Base-by-base conservation (phyloP, 2,797 vertebrate genomes). In the Taeniopygia guttata region DNA sequence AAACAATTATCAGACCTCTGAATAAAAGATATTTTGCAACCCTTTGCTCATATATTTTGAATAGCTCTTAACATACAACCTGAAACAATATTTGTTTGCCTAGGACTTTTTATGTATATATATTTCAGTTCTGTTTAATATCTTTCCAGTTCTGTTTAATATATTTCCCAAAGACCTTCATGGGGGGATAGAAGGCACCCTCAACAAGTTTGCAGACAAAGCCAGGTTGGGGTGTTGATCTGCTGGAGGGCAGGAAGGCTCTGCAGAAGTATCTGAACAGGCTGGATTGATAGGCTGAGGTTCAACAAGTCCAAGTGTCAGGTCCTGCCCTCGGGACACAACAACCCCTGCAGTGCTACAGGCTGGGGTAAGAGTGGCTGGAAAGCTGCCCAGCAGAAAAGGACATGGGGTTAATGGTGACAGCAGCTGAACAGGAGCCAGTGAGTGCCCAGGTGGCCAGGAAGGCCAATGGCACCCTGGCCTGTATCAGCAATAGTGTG, bases 261-360 rank as follows among this genome's bases (percentile, higher is more conserved):
- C 43, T 69, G 36, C 43, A 56, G 36, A 82, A 27, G 5, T 13
- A 7, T 38, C 56, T 43, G 36, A 48, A 32, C 42, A 43, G 55
- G 48, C 42, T 52, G 48, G 48, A 82, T 43, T 0, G 0, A 48
- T 20, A 13, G 42, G 32, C 32, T 2, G 0, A 48, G 42, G 30
- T 36, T 46, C 18, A 45, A 5, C 14, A n/a, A 59, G 10, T n/a
- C 20, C 29, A 12, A n/a, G 29, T 13, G 16, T 1, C 0, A 0
- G 27, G 16, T 66, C 17, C 40, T 3, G 10, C 10, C 7, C 30
- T 5, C 26, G 34, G 46, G 54, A 27, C 21, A 36, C 69, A 54
- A 1, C 30, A 59, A 5, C 1, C 16, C 17, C 0, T 2, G 29
- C 30, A 81, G 40, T 1, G 2, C 25, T 5, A 8, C 29, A 32